phyloP scores from a whole-genome alignment of 2,888 invertebrate species.

The Marasmarcha lunaedactyla region DNA sequence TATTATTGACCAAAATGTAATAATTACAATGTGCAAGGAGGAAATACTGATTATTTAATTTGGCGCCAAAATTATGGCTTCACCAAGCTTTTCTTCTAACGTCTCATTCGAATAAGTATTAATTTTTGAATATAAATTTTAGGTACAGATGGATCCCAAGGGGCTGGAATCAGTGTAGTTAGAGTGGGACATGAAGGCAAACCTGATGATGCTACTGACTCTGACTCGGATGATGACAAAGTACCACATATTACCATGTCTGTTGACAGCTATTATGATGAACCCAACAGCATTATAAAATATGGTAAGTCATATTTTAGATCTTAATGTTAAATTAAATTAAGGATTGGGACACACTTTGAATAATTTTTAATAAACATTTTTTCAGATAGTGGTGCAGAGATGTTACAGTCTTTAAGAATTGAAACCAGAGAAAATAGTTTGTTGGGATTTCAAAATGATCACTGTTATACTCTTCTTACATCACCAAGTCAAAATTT shows the following conservation, averaged over 20 bases:
- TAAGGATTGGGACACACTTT: constrained; percentile 9
- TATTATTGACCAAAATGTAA: too few species aligned
- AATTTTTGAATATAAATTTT: constrained; percentile 12
- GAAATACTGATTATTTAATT: too few species aligned
- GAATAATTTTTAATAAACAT: background rate
- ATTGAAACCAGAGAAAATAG: constrained; percentile 64
- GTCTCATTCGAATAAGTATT: constrained; percentile 1
- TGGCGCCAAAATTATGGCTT: constrained; percentile 16
- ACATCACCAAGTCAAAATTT: constrained; percentile 72
- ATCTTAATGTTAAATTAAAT: background rate
- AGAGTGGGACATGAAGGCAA: constrained; percentile 65
- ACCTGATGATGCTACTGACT: constrained; percentile 69
- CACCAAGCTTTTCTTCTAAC: background rate
- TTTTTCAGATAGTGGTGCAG: constrained; percentile 56
- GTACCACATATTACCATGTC: constrained; percentile 74
- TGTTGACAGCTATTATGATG: constrained; percentile 75
- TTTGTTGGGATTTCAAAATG: constrained; percentile 77
- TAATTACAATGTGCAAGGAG: too few species aligned
- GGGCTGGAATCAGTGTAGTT: constrained; percentile 73
- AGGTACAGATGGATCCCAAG: constrained; percentile 66
- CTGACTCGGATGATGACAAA: constrained; percentile 70
- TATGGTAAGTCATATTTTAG: constrained; percentile 41
- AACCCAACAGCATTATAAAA: constrained; percentile 63
- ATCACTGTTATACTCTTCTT: constrained; percentile 84
- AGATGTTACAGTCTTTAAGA: constrained; percentile 60